Evolutionary conservation across 35 echinoderm and acorn worm genomes (phyloP).

Genomic region (Lytechinus pictus): DNA sequence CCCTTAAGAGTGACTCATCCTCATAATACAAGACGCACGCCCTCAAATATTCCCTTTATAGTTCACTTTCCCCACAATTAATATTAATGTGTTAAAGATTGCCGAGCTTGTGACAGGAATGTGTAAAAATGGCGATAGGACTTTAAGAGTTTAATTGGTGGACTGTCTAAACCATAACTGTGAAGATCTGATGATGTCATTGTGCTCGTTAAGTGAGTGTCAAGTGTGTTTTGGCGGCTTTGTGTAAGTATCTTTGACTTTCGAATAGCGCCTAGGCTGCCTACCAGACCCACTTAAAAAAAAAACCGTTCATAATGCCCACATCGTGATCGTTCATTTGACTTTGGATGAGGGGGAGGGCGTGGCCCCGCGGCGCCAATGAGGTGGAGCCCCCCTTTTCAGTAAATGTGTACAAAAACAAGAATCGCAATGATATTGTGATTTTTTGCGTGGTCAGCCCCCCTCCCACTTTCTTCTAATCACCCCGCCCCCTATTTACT

Average conservation of each 20-base stretch:
- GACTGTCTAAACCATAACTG: background rate
- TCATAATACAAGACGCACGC: background rate
- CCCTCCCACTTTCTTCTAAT: no score
- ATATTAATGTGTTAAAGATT: background rate
- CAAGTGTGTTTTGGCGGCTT: slow-evolving; percentile 33
- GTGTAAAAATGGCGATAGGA: background rate
- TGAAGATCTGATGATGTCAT: background rate
- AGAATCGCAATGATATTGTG: no score
- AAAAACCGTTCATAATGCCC: no score
- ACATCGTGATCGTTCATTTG: no score
- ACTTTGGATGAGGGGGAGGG: no score
- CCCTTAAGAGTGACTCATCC: background rate
- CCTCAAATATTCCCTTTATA: background rate
- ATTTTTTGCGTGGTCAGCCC: no score
- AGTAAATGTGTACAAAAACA: no score
- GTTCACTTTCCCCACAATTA: background rate
- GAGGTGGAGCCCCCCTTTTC: no score
- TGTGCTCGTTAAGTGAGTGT: slow-evolving; percentile 22
- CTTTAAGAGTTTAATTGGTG: background rate
- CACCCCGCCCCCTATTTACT: no score
- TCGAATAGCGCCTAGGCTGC: background rate
- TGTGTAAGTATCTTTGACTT: slow-evolving; percentile 42
- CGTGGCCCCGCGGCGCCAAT: no score
- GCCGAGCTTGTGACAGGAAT: background rate
- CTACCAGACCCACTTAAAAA: background rate